These are phyloP conservation scores for Hypanus sabinus DNA, from an alignment of 2,113 vertebrate species.

Conservation along the genomic window DNA sequence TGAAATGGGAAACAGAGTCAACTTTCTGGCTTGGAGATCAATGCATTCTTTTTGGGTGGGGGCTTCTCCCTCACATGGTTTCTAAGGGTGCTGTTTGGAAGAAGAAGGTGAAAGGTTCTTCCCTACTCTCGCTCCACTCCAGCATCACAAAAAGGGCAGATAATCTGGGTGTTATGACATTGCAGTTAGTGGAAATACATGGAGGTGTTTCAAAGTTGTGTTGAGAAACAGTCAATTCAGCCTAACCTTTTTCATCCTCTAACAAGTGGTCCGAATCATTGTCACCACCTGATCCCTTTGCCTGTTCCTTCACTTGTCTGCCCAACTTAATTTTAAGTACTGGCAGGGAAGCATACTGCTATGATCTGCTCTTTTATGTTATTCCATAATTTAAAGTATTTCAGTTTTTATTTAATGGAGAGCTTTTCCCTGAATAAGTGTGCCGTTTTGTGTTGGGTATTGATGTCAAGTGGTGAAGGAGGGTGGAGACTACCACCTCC, in stretches of 20 bases:
- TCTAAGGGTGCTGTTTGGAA: no score
- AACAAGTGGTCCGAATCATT: neutral
- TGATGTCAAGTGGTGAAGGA: neutral
- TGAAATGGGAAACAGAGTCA: no score
- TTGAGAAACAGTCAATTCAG: neutral
- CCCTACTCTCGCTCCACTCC: no score
- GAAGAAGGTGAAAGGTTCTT: no score
- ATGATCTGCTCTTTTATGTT: neutral
- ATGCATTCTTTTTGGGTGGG: no score
- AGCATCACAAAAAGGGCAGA: no score
- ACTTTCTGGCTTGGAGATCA: no score
- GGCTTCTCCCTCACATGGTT: no score
- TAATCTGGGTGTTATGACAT: no score
- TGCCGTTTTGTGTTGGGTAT: neutral
- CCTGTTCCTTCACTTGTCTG: neutral
- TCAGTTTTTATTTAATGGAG: neutral
- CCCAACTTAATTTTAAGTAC: neutral
- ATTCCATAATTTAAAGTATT: neutral
- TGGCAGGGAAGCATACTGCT: neutral
- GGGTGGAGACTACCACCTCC: neutral
- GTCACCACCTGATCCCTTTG: neutral
- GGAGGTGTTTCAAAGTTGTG: neutral
- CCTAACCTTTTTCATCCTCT: neutral
- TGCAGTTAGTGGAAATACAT: neutral
- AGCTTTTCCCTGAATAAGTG: neutral